Evolutionary conservation across 2,113 vertebrate species (phyloP).

Genomic region (Corythaeola cristata): DNA sequence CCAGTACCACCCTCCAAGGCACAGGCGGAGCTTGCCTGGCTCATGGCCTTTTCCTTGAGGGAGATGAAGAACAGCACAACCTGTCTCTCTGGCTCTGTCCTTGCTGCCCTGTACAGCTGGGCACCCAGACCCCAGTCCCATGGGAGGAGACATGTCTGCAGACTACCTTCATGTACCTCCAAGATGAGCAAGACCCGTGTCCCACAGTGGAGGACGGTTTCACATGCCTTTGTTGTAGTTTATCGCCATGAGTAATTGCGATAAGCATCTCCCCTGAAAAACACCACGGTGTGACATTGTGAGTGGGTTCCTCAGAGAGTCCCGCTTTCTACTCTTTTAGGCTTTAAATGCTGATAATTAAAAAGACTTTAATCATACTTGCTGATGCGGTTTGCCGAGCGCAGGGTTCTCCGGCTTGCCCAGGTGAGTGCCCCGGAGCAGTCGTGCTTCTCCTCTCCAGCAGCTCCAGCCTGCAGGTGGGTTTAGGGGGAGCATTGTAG

Average conservation of each 20-base stretch:
- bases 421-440: conserved; percentile 37
- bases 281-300: not conserved
- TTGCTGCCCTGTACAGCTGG: not conserved
- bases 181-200: not conserved
- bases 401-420: not conserved
- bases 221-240: not conserved
- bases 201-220: not conserved
- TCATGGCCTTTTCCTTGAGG: not conserved
- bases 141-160: not conserved
- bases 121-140: not conserved
- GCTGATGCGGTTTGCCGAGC: not conserved
- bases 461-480: conserved; percentile 5
- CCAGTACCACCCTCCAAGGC: not conserved
- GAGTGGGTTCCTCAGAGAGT: not conserved
- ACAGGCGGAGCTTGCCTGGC: not conserved
- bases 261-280: not conserved
- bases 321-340: not conserved
- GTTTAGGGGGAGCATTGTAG: not conserved
- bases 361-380: not conserved
- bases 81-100: not conserved
- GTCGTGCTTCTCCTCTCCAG: not conserved
- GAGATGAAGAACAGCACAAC: not conserved
- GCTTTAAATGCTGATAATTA: not conserved
- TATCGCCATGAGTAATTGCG: not conserved
- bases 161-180: not conserved